Base-by-base conservation (phyloP, 2,113 vertebrate species). In the Leptobrachium leishanense region DNA sequence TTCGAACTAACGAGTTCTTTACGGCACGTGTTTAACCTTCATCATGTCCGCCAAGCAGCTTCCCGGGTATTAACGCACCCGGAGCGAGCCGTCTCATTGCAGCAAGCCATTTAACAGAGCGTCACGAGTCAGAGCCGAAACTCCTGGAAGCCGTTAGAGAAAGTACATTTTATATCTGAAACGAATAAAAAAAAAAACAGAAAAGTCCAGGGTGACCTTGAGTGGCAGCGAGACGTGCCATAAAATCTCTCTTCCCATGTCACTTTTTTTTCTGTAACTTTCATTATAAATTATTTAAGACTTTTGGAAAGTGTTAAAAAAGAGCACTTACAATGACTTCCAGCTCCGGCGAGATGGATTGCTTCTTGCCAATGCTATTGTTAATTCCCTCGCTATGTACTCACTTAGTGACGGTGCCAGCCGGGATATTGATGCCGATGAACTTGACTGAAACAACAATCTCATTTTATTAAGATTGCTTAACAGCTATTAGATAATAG, bases 281-380 rank as follows among this genome's bases (percentile, higher is more conserved):
- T 79, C 68, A 72, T 79, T 79, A 72, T 79, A 72, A 79, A 79
- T 79, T 79, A 79, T 79, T 79, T 79, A 79, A 65, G 76, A 72
- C 76, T 79, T 79, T 79, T 79, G 76, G 76, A 79, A 79, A 79
- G 76, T 79, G 76, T 79, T 79, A 79, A 79, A 79, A 77, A 72
- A 41, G 57, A 72, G 68, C 68, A 79, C 68, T 79, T 72, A 79
- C 43, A 64, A 70, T 71, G 68, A 70, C 68, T 77, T 71, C 57
- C 63, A 62, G 66, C 76, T 42, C 54, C n/a, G 43, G 72, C 20
- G 46, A 65, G 76, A 79, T 72, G 68, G 68, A 62, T 50, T 67
- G 50, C 40, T 65, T 54, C 68, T 46, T 79, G 76, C 76, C 76
- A 79, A 71, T 63, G 50, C 76, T 72, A 79, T 72, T 79, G 76